Percentiles rank a stretch among this genome's conserved stretches.
Evolutionary conservation across 2,888 invertebrate genomes (phyloP).

Genomic region (Lydus trimaculatus): DNA sequence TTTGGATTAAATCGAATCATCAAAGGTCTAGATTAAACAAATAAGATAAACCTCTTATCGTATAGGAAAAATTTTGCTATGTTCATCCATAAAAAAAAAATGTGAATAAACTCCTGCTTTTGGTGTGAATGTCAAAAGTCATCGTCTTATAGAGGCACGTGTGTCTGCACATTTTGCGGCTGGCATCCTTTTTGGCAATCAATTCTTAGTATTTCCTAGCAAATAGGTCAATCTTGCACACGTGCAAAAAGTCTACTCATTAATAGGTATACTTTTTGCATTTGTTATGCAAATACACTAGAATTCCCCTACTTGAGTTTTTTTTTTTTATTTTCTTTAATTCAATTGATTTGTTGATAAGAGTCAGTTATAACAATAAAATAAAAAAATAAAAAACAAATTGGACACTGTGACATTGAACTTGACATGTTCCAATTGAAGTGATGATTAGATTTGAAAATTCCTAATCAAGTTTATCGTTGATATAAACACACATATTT

Average conservation of each 20-base stretch:
- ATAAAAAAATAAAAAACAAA: too few relatives aligned
- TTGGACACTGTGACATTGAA: background rate
- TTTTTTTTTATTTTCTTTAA: background rate
- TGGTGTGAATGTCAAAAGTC: background rate
- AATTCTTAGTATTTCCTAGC: background rate
- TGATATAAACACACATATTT: background rate
- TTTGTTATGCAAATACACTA: background rate
- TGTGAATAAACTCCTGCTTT: background rate
- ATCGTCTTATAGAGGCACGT: background rate
- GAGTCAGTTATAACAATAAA: background rate
- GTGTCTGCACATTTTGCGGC: background rate
- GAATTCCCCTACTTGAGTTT: background rate
- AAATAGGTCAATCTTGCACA: too few relatives aligned
- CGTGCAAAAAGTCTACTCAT: too few relatives aligned
- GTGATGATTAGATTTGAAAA: background rate
- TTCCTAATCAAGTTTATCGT: background rate
- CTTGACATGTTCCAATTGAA: constrained; percentile 3
- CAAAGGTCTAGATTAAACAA: too few relatives aligned
- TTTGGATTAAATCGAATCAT: background rate
- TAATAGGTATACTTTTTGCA: background rate
- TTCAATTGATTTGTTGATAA: background rate
- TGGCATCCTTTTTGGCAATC: background rate
- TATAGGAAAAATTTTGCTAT: background rate
- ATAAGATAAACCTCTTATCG: background rate
- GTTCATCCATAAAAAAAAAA: background rate